These are phyloP conservation scores for Lucilia sericata DNA, from an alignment of 1,140 invertebrate species.

Conservation along the genomic window DNA sequence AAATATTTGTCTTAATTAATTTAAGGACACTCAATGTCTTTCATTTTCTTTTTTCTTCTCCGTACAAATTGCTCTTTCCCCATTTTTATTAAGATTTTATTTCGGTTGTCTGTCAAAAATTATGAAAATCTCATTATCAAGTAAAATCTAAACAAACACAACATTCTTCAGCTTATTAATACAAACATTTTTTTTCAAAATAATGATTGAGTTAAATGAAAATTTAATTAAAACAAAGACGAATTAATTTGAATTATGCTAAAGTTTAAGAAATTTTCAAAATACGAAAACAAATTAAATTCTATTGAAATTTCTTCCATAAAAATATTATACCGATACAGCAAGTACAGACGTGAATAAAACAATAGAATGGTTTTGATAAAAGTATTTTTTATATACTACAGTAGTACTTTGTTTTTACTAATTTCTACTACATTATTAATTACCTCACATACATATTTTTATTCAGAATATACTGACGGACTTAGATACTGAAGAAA, in stretches of 20 bases:
- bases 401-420: no score
- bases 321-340: no score
- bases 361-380: no score
- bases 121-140: neutral
- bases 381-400: no score
- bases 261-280: neutral
- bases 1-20: constrained; percentile 4
- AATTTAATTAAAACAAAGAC: neutral
- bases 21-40: neutral
- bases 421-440: no score
- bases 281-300: no score
- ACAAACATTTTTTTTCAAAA: neutral
- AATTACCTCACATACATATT: no score
- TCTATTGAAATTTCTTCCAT: no score
- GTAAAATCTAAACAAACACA: neutral
- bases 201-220: neutral
- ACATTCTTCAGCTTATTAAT: neutral
- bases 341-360: no score
- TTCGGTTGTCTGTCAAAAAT: neutral
- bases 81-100: no score
- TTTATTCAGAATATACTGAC: no score
- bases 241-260: neutral
- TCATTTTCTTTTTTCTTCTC: neutral
- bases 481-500: no score
- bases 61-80: neutral